Evolutionary conservation across 35 echinoderm and acorn worm genomes (phyloP), one percentile per base, ranked within the genome.

Genomic region (Apostichopus californicus): DNA sequence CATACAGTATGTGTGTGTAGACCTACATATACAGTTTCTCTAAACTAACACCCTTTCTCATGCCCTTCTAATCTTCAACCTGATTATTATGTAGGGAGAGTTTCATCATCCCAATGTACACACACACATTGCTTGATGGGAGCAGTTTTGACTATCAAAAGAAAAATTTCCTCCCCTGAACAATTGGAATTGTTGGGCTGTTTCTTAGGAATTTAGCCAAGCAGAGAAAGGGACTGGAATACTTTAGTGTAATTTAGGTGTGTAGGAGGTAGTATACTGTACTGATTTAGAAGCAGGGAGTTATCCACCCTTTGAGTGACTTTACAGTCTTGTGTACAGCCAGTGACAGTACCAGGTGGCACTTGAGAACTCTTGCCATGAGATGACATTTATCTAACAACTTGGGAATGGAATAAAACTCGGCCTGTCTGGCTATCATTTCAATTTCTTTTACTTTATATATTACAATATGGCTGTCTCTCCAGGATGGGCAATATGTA

Each of bases 81-180:
- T 46, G 34, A 46, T 68, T 5, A 68, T 8, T 68, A 68, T 68
- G 11, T 68, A 13, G 11, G 11, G 9, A 68, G 64, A 11, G 11
- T 18, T 18, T 14, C 18, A 0, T 18, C 11, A 68, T 5, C 11
- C 64, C 11, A 11, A 68, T 18, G 18, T 9, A 68, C 64, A 83
- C 55, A 56, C 55, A 83, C 55, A 83, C 80, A 53, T 34, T 6
- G 17, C 21, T 6, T 34, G 80, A 53, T 12, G 9, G 80, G 55
- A 81, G 23, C 26, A 83, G 52, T 55, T 83, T 83, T 83, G 80
- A 83, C 80, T 83, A 83, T 56, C 26, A 83, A 83, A 83, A 56
- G 80, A 15, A 34, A 83, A 83, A 83, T 17, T 13, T 5, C 55
- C 52, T 83, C 25, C 3, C 53, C 53, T 34, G 12, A 46, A 56